Percentiles rank a stretch among this genome's conserved stretches.
phyloP scores from a whole-genome alignment of 2,888 invertebrate species.

The Pachliopta kotzebuea region DNA sequence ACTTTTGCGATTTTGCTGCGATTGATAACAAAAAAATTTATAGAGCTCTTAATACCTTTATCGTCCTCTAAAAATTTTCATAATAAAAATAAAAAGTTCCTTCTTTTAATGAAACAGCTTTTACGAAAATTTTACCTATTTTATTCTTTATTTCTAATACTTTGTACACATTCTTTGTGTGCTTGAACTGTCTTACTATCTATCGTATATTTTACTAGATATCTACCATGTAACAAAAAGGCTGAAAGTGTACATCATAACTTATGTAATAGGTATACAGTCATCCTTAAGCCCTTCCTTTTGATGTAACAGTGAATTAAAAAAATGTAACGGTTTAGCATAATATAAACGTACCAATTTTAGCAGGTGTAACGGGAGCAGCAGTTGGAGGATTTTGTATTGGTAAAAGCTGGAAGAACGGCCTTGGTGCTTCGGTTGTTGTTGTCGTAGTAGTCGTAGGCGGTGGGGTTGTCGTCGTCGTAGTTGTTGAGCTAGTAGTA shows the following conservation, averaged over 20 bases:
- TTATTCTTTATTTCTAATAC: too few species aligned
- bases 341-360: slow-evolving; percentile 51
- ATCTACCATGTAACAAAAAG: too few species aligned
- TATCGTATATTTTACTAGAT: too few species aligned
- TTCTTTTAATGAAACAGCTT: too few species aligned
- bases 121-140: too few species aligned
- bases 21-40: slow-evolving; percentile 1
- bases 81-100: too few species aligned
- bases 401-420: slow-evolving; percentile 70
- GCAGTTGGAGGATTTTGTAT: slow-evolving; percentile 50
- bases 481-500: slow-evolving; percentile 63
- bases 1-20: slow-evolving; percentile 65
- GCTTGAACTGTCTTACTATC: too few species aligned
- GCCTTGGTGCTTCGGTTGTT: slow-evolving; percentile 49
- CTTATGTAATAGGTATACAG: background rate
- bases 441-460: slow-evolving; percentile 50
- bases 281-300: background rate
- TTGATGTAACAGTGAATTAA: background rate
- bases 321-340: background rate
- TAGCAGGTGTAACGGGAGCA: slow-evolving; percentile 45
- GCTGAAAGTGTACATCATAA: background rate
- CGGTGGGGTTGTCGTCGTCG: slow-evolving; percentile 54
- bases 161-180: too few species aligned
- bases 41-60: too few species aligned
- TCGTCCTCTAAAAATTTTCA: too few species aligned